Evolutionary conservation across 2,888 invertebrate species (phyloP).

Genomic region (Lamellibrachia satsuma): DNA sequence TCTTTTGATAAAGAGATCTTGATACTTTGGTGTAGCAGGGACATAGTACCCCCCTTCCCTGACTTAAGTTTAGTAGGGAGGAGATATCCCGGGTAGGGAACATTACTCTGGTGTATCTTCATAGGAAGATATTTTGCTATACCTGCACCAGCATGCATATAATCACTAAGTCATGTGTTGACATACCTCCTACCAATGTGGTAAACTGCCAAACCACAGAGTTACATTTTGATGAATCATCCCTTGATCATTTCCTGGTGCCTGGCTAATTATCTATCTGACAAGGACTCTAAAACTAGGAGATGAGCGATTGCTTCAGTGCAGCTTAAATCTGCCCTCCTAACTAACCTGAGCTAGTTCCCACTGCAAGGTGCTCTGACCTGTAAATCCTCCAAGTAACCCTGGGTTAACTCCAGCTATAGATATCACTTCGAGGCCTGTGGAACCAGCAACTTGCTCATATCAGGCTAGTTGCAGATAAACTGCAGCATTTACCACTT

Average conservation of each 20-base stretch:
- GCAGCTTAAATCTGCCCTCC: neutral
- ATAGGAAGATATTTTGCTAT: neutral
- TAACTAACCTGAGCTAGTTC: neutral
- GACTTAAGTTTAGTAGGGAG: neutral
- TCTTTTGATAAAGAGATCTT: too few relatives aligned
- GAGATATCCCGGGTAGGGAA: neutral
- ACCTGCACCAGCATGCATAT: neutral
- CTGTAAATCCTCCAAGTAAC: neutral
- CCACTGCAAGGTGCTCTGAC: neutral
- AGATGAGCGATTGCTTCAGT: neutral
- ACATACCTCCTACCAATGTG: neutral
- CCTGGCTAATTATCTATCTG: neutral
- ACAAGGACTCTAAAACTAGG: neutral
- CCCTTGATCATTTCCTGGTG: neutral
- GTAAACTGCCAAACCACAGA: neutral
- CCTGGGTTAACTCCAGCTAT: neutral
- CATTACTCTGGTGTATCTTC: neutral
- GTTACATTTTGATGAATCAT: slow-evolving; percentile 9
- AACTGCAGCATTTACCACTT: neutral
- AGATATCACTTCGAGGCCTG: neutral
- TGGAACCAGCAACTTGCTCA: neutral
- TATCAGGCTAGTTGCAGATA: neutral
- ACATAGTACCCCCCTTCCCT: neutral
- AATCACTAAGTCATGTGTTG: neutral
- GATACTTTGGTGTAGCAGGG: neutral